Evolutionary conservation across 1,140 invertebrate species (phyloP).

Genomic region (Neelides sp.): DNA sequence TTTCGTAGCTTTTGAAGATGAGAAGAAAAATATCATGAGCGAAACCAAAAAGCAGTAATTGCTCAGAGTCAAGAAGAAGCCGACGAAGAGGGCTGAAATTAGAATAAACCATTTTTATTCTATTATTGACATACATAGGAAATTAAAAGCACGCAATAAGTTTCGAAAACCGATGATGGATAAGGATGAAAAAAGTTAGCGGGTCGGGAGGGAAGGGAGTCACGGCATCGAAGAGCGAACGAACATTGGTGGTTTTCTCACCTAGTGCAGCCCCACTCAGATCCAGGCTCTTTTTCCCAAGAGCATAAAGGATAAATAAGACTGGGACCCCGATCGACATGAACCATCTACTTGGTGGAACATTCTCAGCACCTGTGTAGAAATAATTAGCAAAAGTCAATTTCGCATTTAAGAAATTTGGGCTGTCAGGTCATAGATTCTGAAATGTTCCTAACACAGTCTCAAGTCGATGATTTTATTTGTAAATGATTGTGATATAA

Average conservation of each 20-base stretch:
- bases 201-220: no score
- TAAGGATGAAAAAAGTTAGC: no score
- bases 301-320: constrained; percentile 50
- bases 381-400: constrained; percentile 13
- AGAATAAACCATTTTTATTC: not conserved
- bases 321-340: constrained; percentile 53
- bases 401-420: no score
- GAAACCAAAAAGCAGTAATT: constrained; percentile 62
- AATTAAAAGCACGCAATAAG: constrained; percentile 5
- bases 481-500: not conserved
- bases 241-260: constrained; percentile 32
- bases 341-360: constrained; percentile 61
- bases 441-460: not conserved
- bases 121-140: constrained; percentile 7
- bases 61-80: constrained; percentile 64
- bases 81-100: constrained; percentile 52
- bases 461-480: not conserved
- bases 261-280: constrained; percentile 57
- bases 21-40: constrained; percentile 63
- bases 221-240: no score
- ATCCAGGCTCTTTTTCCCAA: constrained; percentile 52
- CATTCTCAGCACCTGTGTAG: constrained; percentile 46
- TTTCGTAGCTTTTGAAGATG: constrained; percentile 70
- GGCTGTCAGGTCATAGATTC: not conserved
- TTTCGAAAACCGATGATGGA: constrained; percentile 2